Evolutionary conservation across 92 coral and sea anemone genomes (phyloP).

Genomic region (Zoanthus solanderi): DNA sequence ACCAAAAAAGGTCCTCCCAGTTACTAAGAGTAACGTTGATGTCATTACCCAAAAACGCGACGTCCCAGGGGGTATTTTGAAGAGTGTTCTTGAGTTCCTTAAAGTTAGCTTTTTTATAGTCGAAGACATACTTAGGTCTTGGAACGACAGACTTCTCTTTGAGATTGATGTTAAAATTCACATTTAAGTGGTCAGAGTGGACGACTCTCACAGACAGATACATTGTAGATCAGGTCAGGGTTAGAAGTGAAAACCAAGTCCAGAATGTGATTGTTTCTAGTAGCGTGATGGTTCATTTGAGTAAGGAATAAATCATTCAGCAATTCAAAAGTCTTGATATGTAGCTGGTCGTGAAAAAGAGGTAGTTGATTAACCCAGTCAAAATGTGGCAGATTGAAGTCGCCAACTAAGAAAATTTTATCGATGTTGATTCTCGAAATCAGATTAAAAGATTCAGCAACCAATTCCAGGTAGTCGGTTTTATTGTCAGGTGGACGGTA

Average conservation of each 20-base stretch:
- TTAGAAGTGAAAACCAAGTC: constrained; percentile 48
- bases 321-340: constrained; percentile 55
- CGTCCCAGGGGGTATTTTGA: constrained; percentile 23
- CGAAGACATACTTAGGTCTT: background rate
- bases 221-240: constrained; percentile 37
- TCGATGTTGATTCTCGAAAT: constrained; percentile 42
- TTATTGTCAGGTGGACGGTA: constrained; percentile 58
- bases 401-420: constrained; percentile 58
- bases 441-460: constrained; percentile 34
- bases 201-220: constrained; percentile 8
- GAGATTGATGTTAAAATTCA: background rate
- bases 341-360: constrained; percentile 45
- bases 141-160: background rate
- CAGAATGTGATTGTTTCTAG: constrained; percentile 26
- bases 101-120: constrained; percentile 31
- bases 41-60: constrained; percentile 14
- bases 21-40: background rate
- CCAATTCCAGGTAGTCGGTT: constrained; percentile 44
- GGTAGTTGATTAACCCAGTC: constrained; percentile 66
- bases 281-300: constrained; percentile 34
- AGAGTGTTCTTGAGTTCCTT: constrained; percentile 12
- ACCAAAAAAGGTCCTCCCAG: constrained; percentile 44
- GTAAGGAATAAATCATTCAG: constrained; percentile 60
- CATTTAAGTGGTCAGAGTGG: constrained; percentile 49
- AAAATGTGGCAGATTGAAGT: constrained; percentile 58